phyloP scores from a whole-genome alignment of 2,113 vertebrate species.

The Aphyosemion australe region DNA sequence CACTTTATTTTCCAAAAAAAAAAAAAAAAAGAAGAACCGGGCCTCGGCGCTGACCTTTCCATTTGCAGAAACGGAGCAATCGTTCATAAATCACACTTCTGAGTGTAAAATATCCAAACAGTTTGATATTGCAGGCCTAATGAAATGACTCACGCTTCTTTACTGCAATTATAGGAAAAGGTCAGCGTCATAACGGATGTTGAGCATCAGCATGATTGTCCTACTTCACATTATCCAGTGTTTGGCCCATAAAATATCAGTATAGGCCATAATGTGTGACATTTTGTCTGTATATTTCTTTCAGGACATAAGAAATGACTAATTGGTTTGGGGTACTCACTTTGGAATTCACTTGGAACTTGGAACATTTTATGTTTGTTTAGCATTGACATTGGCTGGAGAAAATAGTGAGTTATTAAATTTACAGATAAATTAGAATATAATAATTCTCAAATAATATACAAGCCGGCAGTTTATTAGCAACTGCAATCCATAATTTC shows the following conservation, averaged over 20 bases:
- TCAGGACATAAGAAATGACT: constrained; percentile 28
- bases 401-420: no score
- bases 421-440: no score
- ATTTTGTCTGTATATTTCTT: constrained; percentile 36
- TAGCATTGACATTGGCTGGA: no score
- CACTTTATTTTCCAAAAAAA: constrained; percentile 45
- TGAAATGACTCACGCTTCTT: constrained; percentile 66
- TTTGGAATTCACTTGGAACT: no score
- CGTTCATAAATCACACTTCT: constrained; percentile 61
- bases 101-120: constrained; percentile 67
- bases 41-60: constrained; percentile 61
- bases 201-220: constrained; percentile 56
- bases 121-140: constrained; percentile 63
- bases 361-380: constrained; percentile 43
- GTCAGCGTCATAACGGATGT: constrained; percentile 69
- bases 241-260: constrained; percentile 47
- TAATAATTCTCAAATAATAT: no score
- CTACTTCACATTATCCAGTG: constrained; percentile 57
- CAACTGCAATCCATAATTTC: no score
- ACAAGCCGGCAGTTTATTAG: no score
- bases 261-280: constrained; percentile 33
- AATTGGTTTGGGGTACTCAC: constrained; percentile 15
- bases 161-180: constrained; percentile 70
- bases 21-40: no score
- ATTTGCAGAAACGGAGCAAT: constrained; percentile 58